Conservation (phyloP, 2,888 invertebrate species). For the Idaea aversata region DNA sequence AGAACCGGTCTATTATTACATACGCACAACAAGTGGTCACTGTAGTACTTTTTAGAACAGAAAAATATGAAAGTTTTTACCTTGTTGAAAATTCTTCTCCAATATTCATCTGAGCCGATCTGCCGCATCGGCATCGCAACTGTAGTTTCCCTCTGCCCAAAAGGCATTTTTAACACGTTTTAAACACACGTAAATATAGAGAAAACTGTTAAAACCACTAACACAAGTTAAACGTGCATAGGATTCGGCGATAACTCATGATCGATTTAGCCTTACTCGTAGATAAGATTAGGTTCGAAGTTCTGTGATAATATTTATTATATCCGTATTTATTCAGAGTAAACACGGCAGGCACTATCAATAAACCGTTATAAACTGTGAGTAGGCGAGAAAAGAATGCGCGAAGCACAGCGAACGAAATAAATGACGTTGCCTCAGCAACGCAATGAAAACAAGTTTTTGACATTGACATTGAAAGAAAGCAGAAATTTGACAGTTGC, state of each 20-base stretch:
- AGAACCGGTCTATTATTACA: conserved; percentile 1
- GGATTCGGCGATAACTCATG: conserved; percentile 39
- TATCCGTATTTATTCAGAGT: conserved; percentile 33
- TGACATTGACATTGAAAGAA: not conserved
- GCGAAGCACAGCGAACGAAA: not conserved
- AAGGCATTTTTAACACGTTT: conserved; percentile 56
- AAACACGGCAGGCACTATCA: conserved; percentile 27
- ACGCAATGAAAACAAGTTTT: not conserved
- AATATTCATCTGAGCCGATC: conserved; percentile 71
- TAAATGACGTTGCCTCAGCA: not conserved
- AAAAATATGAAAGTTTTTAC: conserved; percentile 40
- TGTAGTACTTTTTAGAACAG: not conserved
- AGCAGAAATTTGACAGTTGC: not conserved
- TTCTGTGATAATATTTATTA: conserved; percentile 34
- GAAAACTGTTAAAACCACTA: not conserved
- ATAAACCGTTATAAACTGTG: conserved; percentile 44
- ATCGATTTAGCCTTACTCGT: conserved; percentile 44
- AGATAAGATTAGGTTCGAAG: conserved; percentile 54
- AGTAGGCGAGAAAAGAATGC: conserved; percentile 19
- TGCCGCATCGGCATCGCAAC: conserved; percentile 70
- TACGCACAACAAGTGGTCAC: not conserved
- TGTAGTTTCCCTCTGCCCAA: conserved; percentile 57
- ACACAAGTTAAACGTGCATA: not conserved
- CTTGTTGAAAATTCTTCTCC: conserved; percentile 76
- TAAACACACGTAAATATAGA: conserved; percentile 7